phyloP scores from a whole-genome alignment of 2,888 invertebrate species.

The Spatulosminthurus flaviceps region DNA sequence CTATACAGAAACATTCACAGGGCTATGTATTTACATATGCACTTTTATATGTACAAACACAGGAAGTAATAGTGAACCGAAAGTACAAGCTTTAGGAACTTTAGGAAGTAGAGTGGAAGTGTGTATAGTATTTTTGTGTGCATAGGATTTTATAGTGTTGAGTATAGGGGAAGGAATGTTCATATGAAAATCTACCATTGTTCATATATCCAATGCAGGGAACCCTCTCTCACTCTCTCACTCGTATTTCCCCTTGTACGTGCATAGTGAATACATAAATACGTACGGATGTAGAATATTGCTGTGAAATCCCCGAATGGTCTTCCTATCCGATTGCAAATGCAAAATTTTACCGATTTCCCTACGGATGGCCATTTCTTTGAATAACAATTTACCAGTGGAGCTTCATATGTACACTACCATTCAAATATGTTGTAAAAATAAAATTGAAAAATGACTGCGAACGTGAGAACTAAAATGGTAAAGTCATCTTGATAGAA shows the following conservation, averaged over 20 bases:
- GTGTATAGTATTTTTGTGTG: too few relatives aligned
- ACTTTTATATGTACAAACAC: not conserved
- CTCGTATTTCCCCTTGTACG: too few relatives aligned
- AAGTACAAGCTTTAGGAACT: too few relatives aligned
- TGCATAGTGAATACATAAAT: too few relatives aligned
- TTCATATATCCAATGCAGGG: too few relatives aligned
- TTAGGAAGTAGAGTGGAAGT: too few relatives aligned
- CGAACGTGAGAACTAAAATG: slow-evolving; percentile 31
- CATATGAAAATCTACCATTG: too few relatives aligned
- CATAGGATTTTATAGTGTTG: too few relatives aligned
- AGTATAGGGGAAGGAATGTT: too few relatives aligned
- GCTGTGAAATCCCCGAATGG: slow-evolving; percentile 42
- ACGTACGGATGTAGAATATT: not conserved
- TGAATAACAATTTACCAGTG: slow-evolving; percentile 44
- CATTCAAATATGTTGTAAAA: slow-evolving; percentile 32
- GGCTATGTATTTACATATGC: not conserved
- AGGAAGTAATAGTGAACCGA: too few relatives aligned
- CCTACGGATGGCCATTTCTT: slow-evolving; percentile 43
- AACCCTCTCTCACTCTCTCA: too few relatives aligned
- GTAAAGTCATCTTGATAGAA: slow-evolving; percentile 37
- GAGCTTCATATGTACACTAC: slow-evolving; percentile 24
- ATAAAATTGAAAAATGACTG: slow-evolving; percentile 37
- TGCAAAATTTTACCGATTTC: slow-evolving; percentile 48
- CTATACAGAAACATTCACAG: too few relatives aligned
- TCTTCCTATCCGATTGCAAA: slow-evolving; percentile 42